Evolutionary conservation across 2,113 vertebrate species (phyloP), one percentile per base, ranked within the genome.

Genomic region (Dasyurus viverrinus): DNA sequence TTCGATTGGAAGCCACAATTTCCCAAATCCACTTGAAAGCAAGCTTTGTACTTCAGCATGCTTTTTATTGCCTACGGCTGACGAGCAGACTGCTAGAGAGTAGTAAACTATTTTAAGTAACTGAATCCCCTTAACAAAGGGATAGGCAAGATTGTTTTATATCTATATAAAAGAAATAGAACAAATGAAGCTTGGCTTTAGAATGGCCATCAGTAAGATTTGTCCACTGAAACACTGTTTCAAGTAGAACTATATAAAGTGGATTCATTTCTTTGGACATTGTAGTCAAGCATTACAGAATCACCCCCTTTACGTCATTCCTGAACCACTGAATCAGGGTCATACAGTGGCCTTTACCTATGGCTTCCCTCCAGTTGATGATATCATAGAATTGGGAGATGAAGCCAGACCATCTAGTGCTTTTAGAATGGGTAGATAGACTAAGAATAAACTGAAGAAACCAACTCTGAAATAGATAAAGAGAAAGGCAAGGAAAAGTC

Each of bases 11-110:
- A 97, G 50, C 91, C 89, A 94, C 92, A 24, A 3, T 96, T 98
- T 98, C 97, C 93, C 93, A 95, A 92, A 95, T 97, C 94, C 0
- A 0, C 93, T 98, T 95, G 89, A 97, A 98, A 97, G 96, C 57
- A 93, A 93, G 30, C 30, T 96, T 97, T 68, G 89, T 97, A 84
- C 93, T 90, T 54, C 93, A 97, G 90, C 93, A 12, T 96, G 95
- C 94, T 91, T 96, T 93, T 92, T 1, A 42, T n/a, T 84, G 68
- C 68, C 68, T 84, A 42, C 19, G 19, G 68, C 68, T 93, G 53
- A 52, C 60, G 95, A 92, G 53, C 91, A 90, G 91, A 50, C 57
- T 54, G 0, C 27, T 48, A 84, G 76, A 89, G 42, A 50, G 24
- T 90, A 46, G 24, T 90, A 94, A 94, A 36, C 53, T 92, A 47